Evolutionary conservation across 2,113 vertebrate species (phyloP).

Genomic region (Struthio camelus): DNA sequence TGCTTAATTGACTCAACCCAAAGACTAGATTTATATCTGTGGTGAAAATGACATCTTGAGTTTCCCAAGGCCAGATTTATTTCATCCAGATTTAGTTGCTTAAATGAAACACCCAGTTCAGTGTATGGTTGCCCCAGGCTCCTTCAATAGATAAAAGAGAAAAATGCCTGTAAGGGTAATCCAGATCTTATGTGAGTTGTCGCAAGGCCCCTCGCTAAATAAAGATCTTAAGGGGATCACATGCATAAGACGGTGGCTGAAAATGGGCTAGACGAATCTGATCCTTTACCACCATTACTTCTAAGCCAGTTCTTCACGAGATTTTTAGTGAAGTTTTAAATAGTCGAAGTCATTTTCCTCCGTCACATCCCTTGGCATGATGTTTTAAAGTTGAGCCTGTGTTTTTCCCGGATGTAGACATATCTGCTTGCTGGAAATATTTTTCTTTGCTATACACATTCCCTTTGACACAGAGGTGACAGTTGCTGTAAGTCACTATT

Average conservation of each 20-base stretch:
- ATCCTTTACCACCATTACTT: not conserved
- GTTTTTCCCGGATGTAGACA: not conserved
- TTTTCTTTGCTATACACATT: not conserved
- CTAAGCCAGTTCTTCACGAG: not conserved
- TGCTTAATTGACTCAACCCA: not conserved
- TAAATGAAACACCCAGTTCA: not conserved
- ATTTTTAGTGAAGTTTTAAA: not conserved
- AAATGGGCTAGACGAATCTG: not conserved
- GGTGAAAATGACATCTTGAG: slow-evolving; percentile 13
- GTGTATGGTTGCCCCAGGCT: not conserved
- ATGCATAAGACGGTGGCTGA: not conserved
- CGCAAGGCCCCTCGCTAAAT: not conserved
- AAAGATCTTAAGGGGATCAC: not conserved
- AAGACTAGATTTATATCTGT: slow-evolving; percentile 2
- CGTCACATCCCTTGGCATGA: not conserved
- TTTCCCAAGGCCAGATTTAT: not conserved
- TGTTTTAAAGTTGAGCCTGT: not conserved
- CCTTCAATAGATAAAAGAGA: not conserved
- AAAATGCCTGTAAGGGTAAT: not conserved
- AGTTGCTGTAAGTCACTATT: not conserved
- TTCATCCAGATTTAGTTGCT: not conserved
- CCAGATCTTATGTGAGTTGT: not conserved
- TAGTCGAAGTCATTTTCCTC: not conserved
- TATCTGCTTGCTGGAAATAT: not conserved
- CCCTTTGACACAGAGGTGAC: not conserved